These are phyloP conservation scores for Psittacula echo DNA, from an alignment of 2,797 vertebrate genomes.

Conservation along the genomic window DNA sequence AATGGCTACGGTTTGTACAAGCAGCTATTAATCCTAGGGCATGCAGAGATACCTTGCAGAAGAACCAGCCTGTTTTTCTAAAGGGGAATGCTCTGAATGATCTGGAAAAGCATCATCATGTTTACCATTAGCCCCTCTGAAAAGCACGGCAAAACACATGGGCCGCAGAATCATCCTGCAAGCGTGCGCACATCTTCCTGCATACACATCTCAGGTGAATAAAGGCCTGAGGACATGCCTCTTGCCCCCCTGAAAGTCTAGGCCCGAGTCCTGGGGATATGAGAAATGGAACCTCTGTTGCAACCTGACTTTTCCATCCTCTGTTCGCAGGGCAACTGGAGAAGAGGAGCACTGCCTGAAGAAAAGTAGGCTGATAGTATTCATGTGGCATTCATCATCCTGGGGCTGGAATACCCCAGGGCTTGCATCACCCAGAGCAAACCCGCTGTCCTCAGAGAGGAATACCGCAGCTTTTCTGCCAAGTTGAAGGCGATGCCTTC, in stretches of 20 bases:
- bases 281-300: not conserved
- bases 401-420: not conserved
- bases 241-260: not conserved
- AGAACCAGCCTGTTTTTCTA: not conserved
- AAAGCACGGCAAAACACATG: not conserved
- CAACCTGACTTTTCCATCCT: not conserved
- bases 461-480: not conserved
- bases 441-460: not conserved
- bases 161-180: not conserved
- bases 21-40: not conserved
- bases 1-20: not conserved
- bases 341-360: not conserved
- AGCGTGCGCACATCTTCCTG: fast-evolving
- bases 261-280: not conserved
- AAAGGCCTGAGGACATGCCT: not conserved
- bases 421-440: not conserved
- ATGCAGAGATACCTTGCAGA: not conserved
- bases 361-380: not conserved
- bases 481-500: not conserved
- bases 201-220: not conserved
- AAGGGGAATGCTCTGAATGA: not conserved
- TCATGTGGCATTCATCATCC: not conserved
- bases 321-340: not conserved
- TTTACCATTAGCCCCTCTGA: not conserved
- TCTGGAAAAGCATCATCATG: fast-evolving